These are phyloP conservation scores for Lagria hirta DNA, from an alignment of 2,888 invertebrate species.

Conservation along the genomic window DNA sequence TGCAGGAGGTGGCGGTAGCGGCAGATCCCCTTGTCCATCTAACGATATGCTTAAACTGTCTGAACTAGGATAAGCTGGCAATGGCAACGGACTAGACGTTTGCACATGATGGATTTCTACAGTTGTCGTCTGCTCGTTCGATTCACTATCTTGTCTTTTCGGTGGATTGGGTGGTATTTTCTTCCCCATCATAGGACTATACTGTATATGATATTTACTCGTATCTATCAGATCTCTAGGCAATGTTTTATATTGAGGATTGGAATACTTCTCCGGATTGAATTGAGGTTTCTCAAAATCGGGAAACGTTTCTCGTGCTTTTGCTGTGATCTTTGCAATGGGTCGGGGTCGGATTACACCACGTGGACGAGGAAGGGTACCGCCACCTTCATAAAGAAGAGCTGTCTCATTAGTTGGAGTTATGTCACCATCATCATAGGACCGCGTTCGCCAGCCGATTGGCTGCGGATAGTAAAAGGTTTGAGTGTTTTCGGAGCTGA, in stretches of 20 bases:
- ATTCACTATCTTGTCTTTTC: slow-evolving; percentile 61
- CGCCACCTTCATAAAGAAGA: slow-evolving; percentile 66
- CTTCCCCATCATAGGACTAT: slow-evolving; percentile 73
- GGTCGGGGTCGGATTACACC: slow-evolving; percentile 79
- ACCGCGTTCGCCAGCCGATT: slow-evolving; percentile 58
- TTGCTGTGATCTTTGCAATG: slow-evolving; percentile 72
- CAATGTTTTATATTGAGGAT: slow-evolving; percentile 58
- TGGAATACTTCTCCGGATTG: slow-evolving; percentile 49
- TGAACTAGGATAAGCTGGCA: slow-evolving; percentile 67
- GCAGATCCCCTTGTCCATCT: slow-evolving; percentile 58
- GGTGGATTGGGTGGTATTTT: slow-evolving; percentile 82
- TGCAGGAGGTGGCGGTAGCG: slow-evolving; percentile 66
- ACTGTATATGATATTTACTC: slow-evolving; percentile 55
- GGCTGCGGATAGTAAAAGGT: slow-evolving; percentile 58
- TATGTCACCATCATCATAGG: slow-evolving; percentile 88
- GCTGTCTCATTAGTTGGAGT: slow-evolving; percentile 80
- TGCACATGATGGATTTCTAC: slow-evolving; percentile 53
- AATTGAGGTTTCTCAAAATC: slow-evolving; percentile 55
- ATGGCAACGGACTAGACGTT: slow-evolving; percentile 62
- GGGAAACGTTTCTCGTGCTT: slow-evolving; percentile 55
- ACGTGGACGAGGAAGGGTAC: slow-evolving; percentile 83
- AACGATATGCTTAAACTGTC: slow-evolving; percentile 65
- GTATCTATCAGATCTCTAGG: slow-evolving; percentile 58
- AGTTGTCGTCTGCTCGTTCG: slow-evolving; percentile 52
- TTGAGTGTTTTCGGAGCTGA: slow-evolving; percentile 62